Evolutionary conservation across 2,888 invertebrate genomes (phyloP), one percentile per base, ranked within the genome.

Genomic region (Trissonchulus sp.): DNA sequence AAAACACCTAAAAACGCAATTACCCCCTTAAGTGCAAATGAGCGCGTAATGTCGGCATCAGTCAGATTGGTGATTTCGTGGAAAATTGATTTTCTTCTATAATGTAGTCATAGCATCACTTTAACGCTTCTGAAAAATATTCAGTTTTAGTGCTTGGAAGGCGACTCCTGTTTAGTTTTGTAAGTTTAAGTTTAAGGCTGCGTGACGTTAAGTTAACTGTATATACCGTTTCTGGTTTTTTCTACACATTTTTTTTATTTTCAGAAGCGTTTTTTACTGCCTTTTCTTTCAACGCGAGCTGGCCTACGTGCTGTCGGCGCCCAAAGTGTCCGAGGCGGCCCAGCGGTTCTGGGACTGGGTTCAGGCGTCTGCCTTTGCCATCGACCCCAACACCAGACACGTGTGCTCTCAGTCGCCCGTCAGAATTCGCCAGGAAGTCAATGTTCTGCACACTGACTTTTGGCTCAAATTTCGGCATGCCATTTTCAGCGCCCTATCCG

Each of bases 381-480:
- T 75, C 35, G 75, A 75, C 23, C 63, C 75, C 1, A 36, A 23
- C 1, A 68, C 82, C 23, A 81, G 79, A 30, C 87, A 87, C 79
- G 83, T 82, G 71, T 87, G 87, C 79, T 82, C 84, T 3, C 79
- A 83, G 75, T 84, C 84, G 18, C 85, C 87, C 63, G 86, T 85
- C 65, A 81, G 84, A 34, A 85, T 88, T 28, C 88, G 96, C 74
- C 90, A 90, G 1, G 98, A 98, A 86, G 93, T 94, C 62, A 92
- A 93, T 78, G 88, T 88, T 63, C 85, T 98, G 3, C 90, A 92
- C 78, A 89, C 90, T 38, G 96, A 96, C 86, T 95, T 97, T 83
- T 95, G 95, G 84, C 89, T 90, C 78, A 88, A 96, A 60, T 89
- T 96, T 82, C 94, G 94, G 85, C 92, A 93, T 85, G 91, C 94